These are phyloP conservation scores for Nycticorax nycticorax DNA, from an alignment of 2,113 vertebrate species.

Conservation along the genomic window DNA sequence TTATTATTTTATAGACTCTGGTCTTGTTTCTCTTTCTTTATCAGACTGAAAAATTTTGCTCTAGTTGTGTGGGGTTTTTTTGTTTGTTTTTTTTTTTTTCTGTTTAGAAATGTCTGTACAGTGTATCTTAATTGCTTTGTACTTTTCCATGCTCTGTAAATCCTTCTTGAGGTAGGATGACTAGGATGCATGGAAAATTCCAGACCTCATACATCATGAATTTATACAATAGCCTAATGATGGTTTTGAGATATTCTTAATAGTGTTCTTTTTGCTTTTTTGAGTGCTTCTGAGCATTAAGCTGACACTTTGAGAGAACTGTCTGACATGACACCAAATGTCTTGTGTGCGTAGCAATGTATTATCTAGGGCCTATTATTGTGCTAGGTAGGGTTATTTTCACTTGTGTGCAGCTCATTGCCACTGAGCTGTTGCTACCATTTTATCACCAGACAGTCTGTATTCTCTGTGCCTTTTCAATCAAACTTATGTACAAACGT, in stretches of 20 bases:
- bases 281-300: background rate
- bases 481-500: background rate
- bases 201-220: background rate
- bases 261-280: background rate
- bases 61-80: background rate
- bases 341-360: background rate
- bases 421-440: background rate
- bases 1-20: background rate
- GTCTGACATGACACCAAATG: background rate
- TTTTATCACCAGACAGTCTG: background rate
- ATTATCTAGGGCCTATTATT: background rate
- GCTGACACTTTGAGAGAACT: background rate
- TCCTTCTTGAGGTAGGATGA: background rate
- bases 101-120: background rate
- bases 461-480: background rate
- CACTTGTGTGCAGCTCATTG: background rate
- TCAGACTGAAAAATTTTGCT: background rate
- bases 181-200: background rate
- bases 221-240: background rate
- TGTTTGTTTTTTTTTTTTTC: accelerated
- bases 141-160: background rate
- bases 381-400: background rate
- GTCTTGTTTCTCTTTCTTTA: background rate
- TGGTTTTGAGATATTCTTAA: background rate
- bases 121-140: no score